phyloP scores from a whole-genome alignment of 2,888 invertebrate species.

The Chloromyia formosa region DNA sequence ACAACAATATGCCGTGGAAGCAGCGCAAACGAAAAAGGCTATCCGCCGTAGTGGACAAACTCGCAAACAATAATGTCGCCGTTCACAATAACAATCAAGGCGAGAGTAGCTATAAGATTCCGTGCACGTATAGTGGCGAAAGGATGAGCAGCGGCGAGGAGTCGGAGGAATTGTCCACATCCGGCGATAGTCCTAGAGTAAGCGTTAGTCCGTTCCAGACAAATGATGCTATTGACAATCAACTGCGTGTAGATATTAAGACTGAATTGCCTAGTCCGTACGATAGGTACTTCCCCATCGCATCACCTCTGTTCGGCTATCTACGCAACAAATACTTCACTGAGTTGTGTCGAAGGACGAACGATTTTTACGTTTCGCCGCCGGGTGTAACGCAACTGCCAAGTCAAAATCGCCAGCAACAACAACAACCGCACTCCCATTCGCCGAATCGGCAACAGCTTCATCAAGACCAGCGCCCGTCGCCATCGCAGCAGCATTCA shows the following conservation, averaged over 20 bases:
- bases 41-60: conserved; percentile 81
- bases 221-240: conserved; percentile 56
- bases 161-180: conserved; percentile 50
- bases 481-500: conserved; percentile 47
- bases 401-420: conserved; percentile 46
- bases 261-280: conserved; percentile 63
- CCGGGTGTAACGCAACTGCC: conserved; percentile 43
- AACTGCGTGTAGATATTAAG: conserved; percentile 62
- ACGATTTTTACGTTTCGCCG: conserved; percentile 67
- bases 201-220: conserved; percentile 57
- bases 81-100: conserved; percentile 54
- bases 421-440: conserved; percentile 52
- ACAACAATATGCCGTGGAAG: conserved; percentile 72
- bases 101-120: conserved; percentile 47
- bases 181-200: conserved; percentile 59
- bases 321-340: conserved; percentile 72
- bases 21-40: conserved; percentile 81
- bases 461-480: conserved; percentile 49
- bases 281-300: conserved; percentile 63
- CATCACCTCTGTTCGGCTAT: conserved; percentile 67
- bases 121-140: conserved; percentile 35
- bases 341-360: conserved; percentile 69
- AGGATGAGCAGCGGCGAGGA: conserved; percentile 56
- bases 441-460: conserved; percentile 50
- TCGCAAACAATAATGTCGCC: conserved; percentile 67